These are phyloP conservation scores for Anguilla marmorata DNA, from an alignment of 2,797 vertebrate species.

Conservation along the genomic window DNA sequence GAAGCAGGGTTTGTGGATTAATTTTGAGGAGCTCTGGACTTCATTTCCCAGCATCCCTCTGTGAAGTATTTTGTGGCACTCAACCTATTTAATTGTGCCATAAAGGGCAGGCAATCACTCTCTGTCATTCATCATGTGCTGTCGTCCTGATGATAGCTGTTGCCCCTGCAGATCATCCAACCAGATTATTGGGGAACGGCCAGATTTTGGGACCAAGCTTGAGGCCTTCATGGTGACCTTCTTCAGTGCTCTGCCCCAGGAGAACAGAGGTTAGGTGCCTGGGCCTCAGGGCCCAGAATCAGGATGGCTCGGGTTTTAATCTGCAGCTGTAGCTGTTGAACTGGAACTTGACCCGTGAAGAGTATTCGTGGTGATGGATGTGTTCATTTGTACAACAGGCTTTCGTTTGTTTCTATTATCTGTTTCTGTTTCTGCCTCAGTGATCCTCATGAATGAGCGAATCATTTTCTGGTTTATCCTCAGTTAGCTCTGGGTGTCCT, in stretches of 20 bases:
- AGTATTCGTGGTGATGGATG: neutral
- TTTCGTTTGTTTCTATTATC: neutral
- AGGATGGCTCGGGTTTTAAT: neutral
- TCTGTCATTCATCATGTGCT: neutral
- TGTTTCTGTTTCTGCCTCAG: neutral
- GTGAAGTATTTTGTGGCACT: neutral
- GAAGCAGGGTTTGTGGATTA: neutral
- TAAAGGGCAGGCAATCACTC: neutral
- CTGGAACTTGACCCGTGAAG: neutral
- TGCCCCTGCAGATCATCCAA: slow-evolving; percentile 68
- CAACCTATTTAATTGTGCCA: neutral
- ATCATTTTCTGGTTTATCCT: neutral
- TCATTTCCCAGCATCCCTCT: neutral
- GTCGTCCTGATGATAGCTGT: neutral
- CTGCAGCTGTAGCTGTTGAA: neutral
- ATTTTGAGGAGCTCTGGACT: neutral
- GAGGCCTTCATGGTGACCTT: slow-evolving; percentile 81
- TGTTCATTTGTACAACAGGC: neutral
- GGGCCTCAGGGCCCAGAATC: neutral
- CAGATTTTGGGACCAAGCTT: slow-evolving; percentile 81
- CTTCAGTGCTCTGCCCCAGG: slow-evolving; percentile 75
- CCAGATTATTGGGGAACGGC: slow-evolving; percentile 80
- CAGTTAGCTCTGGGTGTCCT: neutral
- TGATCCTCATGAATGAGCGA: neutral
- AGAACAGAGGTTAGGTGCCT: slow-evolving; percentile 74